A percentile compares a stretch with the other conserved stretches of the same genome.
phyloP scores from a whole-genome alignment of 1,140 invertebrate genomes.

The Drosophila oshimai region DNA sequence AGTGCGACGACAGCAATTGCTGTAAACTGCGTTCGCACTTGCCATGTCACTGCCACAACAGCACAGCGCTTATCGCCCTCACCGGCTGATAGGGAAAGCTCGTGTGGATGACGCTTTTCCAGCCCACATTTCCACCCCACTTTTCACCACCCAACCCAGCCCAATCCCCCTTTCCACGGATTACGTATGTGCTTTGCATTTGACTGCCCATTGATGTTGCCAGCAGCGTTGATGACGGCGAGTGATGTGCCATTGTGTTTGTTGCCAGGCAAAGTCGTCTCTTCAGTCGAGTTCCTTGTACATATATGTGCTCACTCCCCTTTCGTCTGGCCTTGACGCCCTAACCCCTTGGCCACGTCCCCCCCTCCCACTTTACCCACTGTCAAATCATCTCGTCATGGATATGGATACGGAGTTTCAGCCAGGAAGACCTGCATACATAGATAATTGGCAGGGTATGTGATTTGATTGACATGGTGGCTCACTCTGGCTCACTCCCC shows the following conservation, averaged over 20 bases:
- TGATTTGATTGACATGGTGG: slow-evolving; percentile 66
- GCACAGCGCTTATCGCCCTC: slow-evolving; percentile 40
- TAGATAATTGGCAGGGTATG: slow-evolving; percentile 71
- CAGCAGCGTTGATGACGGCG: slow-evolving; percentile 15
- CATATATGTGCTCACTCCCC: not conserved
- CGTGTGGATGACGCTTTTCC: slow-evolving; percentile 17
- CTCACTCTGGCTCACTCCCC: not conserved
- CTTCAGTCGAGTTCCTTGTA: slow-evolving; percentile 10
- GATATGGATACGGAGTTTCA: slow-evolving; percentile 43
- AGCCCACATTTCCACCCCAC: not conserved
- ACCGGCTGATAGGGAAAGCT: slow-evolving; percentile 26
- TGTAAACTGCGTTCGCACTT: slow-evolving; percentile 31
- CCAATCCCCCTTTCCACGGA: not conserved
- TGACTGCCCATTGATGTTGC: slow-evolving; percentile 47
- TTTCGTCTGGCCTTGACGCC: slow-evolving; percentile 5
- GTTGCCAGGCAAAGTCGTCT: slow-evolving; percentile 8
- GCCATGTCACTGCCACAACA: slow-evolving; percentile 19
- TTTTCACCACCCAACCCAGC: not conserved
- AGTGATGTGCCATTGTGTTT: slow-evolving; percentile 17
- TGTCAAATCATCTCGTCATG: slow-evolving; percentile 71
- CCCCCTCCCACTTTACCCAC: slow-evolving; percentile 17
- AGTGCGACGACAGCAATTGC: slow-evolving; percentile 61
- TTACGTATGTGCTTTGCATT: slow-evolving; percentile 49
- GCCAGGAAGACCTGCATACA: slow-evolving; percentile 40
- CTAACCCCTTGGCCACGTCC: slow-evolving; percentile 11